phyloP scores from a whole-genome alignment of 2,888 invertebrate species.

The Drosophila pseudotakahashii region DNA sequence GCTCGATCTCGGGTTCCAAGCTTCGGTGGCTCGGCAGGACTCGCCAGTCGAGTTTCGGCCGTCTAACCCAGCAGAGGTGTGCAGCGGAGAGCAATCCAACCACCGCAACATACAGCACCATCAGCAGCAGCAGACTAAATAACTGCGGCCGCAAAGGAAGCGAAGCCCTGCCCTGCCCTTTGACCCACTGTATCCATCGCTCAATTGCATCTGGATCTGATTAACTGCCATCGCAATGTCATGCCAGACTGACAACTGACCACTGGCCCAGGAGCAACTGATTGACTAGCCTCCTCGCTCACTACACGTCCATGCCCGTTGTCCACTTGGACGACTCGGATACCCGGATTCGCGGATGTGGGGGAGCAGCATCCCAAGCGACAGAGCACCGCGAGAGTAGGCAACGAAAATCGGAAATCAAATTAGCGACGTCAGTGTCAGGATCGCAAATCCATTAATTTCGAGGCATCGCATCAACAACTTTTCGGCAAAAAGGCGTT shows the following conservation, averaged over 20 bases:
- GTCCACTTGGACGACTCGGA: slow-evolving; percentile 22
- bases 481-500: slow-evolving; percentile 61
- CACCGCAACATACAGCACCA: slow-evolving; percentile 33
- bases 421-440: slow-evolving; percentile 59
- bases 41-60: slow-evolving; percentile 82
- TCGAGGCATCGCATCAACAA: slow-evolving; percentile 36
- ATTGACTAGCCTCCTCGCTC: slow-evolving; percentile 35
- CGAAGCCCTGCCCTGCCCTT: slow-evolving; percentile 25
- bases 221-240: slow-evolving; percentile 13
- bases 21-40: slow-evolving; percentile 19
- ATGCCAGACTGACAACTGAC: slow-evolving; percentile 7
- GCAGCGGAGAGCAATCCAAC: slow-evolving; percentile 56
- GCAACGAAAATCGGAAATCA: slow-evolving; percentile 59
- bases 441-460: slow-evolving; percentile 40
- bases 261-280: slow-evolving; percentile 9
- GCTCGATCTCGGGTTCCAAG: slow-evolving; percentile 14
- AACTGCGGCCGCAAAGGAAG: slow-evolving; percentile 28
- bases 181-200: slow-evolving; percentile 1
- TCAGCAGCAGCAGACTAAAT: slow-evolving; percentile 39
- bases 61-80: slow-evolving; percentile 80
- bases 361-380: slow-evolving; percentile 1
- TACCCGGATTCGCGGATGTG: slow-evolving; percentile 19
- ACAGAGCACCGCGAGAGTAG: slow-evolving; percentile 18
- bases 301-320: slow-evolving; percentile 14
- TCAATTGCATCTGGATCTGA: slow-evolving; percentile 8